Percentiles rank a stretch among this genome's conserved stretches.
Evolutionary conservation across 2,888 invertebrate genomes (phyloP).

Genomic region (Argyresthia albistria): DNA sequence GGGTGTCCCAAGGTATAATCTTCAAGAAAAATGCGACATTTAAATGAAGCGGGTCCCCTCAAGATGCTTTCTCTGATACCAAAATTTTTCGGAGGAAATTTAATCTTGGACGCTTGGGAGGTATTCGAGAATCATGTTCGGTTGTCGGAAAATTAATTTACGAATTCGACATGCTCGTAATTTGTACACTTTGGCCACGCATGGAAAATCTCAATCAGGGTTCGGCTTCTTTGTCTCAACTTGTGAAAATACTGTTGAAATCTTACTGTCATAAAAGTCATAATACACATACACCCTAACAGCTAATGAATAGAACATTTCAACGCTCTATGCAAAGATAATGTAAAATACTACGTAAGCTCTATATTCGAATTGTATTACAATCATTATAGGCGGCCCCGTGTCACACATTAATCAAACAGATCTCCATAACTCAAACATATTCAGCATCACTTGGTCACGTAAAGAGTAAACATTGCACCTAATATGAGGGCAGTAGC

Average conservation of each 20-base stretch:
- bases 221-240: too few species aligned
- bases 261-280: too few species aligned
- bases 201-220: too few species aligned
- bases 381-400: not conserved
- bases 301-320: too few species aligned
- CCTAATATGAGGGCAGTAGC: constrained; percentile 25
- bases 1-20: constrained; percentile 72
- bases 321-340: too few species aligned
- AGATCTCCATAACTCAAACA: constrained; percentile 21
- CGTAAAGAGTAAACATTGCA: constrained; percentile 42
- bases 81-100: constrained; percentile 54
- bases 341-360: too few species aligned
- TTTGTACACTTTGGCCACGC: not conserved
- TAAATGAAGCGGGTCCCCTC: constrained; percentile 69
- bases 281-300: too few species aligned
- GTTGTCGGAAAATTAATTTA: constrained; percentile 1
- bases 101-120: constrained; percentile 45
- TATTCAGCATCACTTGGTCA: constrained; percentile 32
- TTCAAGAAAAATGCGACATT: constrained; percentile 72
- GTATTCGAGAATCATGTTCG: constrained; percentile 28
- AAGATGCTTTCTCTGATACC: constrained; percentile 53
- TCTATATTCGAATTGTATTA: too few species aligned
- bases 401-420: not conserved
- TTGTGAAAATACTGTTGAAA: too few species aligned
- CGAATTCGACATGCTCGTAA: too few species aligned